A percentile compares a stretch with the other conserved stretches of the same genome.
Evolutionary conservation across 2,113 vertebrate genomes (phyloP).

Genomic region (Numida meleagris): DNA sequence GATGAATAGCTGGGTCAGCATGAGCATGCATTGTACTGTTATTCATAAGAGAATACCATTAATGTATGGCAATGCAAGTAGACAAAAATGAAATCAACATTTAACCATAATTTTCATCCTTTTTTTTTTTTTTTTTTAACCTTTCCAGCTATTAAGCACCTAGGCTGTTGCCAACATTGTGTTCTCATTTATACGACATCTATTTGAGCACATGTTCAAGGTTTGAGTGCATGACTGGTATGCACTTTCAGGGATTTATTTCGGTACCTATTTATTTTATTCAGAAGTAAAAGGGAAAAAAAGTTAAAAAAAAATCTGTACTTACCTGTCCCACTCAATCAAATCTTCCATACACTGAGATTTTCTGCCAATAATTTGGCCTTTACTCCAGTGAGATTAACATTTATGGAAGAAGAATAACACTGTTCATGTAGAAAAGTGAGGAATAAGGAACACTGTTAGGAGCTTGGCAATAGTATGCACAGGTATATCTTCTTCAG

Average conservation of each 20-base stretch:
- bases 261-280: neutral
- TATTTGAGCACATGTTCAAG: neutral
- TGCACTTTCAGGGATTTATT: neutral
- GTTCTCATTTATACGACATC: neutral
- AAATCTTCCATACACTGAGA: neutral
- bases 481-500: constrained; percentile 12
- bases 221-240: neutral
- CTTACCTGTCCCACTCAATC: neutral
- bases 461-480: neutral
- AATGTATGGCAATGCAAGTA: neutral
- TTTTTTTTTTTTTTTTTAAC: neutral
- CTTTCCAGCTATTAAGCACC: neutral
- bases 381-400: neutral
- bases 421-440: neutral
- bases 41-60: neutral
- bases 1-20: constrained; percentile 5
- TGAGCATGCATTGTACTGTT: neutral
- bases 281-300: neutral
- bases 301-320: neutral
- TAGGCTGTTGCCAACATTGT: neutral
- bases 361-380: neutral
- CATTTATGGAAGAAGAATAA: neutral
- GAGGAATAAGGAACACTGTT: neutral
- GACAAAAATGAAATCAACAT: neutral
- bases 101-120: neutral